These are phyloP conservation scores for Coelopa frigida DNA, from an alignment of 1,140 invertebrate genomes.

Conservation along the genomic window DNA sequence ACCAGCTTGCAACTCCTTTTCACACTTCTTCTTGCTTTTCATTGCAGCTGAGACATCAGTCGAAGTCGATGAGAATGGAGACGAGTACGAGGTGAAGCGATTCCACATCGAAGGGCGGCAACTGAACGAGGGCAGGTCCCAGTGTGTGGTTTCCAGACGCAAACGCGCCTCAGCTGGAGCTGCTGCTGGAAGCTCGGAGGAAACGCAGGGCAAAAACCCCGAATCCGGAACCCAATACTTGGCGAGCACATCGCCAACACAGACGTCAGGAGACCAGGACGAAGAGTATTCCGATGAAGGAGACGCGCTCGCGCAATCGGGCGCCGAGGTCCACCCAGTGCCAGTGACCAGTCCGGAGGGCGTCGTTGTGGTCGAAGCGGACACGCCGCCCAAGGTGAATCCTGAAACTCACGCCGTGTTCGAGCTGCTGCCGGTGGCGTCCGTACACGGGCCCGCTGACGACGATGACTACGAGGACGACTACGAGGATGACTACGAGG, in stretches of 20 bases:
- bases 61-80: slow-evolving; percentile 38
- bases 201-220: too few species aligned
- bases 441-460: slow-evolving; percentile 8
- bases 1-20: too few species aligned
- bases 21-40: not conserved
- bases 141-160: slow-evolving; percentile 32
- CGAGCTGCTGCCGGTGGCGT: slow-evolving; percentile 29
- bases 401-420: slow-evolving; percentile 38
- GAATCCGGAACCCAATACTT: too few species aligned
- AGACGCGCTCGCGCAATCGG: too few species aligned
- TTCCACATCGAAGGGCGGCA: slow-evolving; percentile 37
- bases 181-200: not conserved
- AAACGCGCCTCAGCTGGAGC: slow-evolving; percentile 21
- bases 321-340: slow-evolving; percentile 17
- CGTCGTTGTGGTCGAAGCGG: slow-evolving; percentile 31
- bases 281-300: not conserved
- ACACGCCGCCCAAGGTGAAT: slow-evolving; percentile 36
- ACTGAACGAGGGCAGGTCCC: slow-evolving; percentile 28
- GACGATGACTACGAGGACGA: slow-evolving; percentile 11
- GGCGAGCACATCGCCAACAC: too few species aligned
- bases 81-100: slow-evolving; percentile 36
- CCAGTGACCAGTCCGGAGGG: slow-evolving; percentile 18
- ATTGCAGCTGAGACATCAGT: slow-evolving; percentile 25
- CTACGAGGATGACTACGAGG: slow-evolving; percentile 16
- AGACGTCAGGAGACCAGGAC: too few species aligned